Base-by-base conservation (phyloP, 2,797 vertebrate genomes). In the Synanceia verrucosa region DNA sequence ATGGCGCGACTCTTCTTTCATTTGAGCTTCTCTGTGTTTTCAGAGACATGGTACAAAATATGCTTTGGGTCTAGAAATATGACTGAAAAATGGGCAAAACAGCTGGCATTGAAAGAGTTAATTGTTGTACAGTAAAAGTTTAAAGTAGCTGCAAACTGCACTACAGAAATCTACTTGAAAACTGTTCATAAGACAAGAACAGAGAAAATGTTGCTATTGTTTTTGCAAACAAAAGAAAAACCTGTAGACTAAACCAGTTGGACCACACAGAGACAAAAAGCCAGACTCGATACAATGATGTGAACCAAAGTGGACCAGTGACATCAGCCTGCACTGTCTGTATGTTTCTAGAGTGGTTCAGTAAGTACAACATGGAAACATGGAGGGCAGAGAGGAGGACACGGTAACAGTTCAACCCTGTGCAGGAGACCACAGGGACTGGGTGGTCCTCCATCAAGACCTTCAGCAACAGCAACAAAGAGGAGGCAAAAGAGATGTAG, bases 231-330 rank as follows among this genome's bases (percentile, higher is more conserved):
- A 47, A 5, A 31, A 61, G 52, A 63, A 53, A 70, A 84, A 82
- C 66, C 70, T 59, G 59, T 55, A 86, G 85, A 84, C 78, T 84
- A 87, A 89, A 84, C 77, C 3, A 16, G 48, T 26, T 1, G 33
- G 21, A 86, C 83, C 65, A 33, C 80, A 83, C 2, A 21, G 55
- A 85, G 65, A 74, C 79, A 19, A 43, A 46, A 74, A 16, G n/a
- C 65, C 13, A 11, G 23, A 2, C 52, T 56, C 16, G 21, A 29
- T 59, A 64, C 59, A 60, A 59, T 36, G 70, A 82, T 56, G 60
- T 33, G 63, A 73, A 59, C 65, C 41, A 18, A 24, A 73, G 23
- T 19, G 70, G 52, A 62, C 47, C 1, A 19, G 23, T 26, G 41
- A 53, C 65, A 36, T 46, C 16, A 6, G 12, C 4, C 37, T 21